These are phyloP conservation scores for Rhizoglyphus robini DNA, from an alignment of 1,140 invertebrate species.

Conservation along the genomic window DNA sequence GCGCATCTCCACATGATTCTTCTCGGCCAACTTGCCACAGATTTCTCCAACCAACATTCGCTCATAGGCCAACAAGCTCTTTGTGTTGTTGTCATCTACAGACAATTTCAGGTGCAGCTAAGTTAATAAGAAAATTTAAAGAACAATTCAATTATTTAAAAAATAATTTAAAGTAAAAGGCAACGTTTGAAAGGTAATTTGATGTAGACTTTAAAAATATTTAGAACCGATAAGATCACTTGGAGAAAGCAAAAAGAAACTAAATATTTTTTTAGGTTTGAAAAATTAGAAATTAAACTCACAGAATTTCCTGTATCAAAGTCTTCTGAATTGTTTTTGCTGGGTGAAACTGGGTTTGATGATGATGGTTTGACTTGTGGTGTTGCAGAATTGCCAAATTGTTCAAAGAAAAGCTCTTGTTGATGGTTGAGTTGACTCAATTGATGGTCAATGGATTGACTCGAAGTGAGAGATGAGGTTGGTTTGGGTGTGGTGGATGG, in stretches of 20 bases:
- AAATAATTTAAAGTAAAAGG: too few species aligned
- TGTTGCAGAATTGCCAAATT: not conserved
- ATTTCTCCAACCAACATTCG: slow-evolving; percentile 90
- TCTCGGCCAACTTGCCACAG: slow-evolving; percentile 79
- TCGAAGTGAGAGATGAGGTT: not conserved
- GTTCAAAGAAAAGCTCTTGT: slow-evolving; percentile 4
- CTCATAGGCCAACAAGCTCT: slow-evolving; percentile 89
- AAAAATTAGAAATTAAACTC: not conserved
- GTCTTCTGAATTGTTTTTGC: not conserved
- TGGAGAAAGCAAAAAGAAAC: too few species aligned
- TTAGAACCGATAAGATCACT: too few species aligned
- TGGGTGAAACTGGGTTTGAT: not conserved
- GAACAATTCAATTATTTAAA: too few species aligned
- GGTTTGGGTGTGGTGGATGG: not conserved
- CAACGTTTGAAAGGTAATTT: too few species aligned
- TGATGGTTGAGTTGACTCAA: not conserved
- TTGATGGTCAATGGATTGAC: not conserved
- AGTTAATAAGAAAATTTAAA: not conserved
- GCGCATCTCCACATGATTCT: slow-evolving; percentile 86
- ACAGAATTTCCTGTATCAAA: not conserved
- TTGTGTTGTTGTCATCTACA: slow-evolving; percentile 79
- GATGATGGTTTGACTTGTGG: not conserved
- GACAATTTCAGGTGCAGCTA: slow-evolving; percentile 87
- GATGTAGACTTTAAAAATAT: too few species aligned
- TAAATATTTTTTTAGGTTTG: too few species aligned